Conservation (phyloP, 2,888 invertebrate species). For the Xestia sexstrigata region DNA sequence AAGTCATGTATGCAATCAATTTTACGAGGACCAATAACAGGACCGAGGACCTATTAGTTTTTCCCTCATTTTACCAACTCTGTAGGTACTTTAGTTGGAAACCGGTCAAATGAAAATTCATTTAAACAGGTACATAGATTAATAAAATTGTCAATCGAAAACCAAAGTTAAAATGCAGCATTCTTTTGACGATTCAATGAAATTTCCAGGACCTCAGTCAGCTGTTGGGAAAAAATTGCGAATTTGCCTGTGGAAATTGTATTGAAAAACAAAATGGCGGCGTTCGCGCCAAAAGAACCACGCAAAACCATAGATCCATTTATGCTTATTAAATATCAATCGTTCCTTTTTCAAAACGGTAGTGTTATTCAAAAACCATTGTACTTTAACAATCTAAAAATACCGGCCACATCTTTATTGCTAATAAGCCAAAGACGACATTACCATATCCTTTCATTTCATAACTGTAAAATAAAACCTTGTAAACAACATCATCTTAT, state of each 20-base stretch:
- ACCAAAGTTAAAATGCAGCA: not conserved
- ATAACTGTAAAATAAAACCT: constrained; percentile 21
- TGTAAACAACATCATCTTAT: constrained; percentile 29
- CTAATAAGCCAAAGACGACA: not conserved
- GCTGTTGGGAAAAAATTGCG: not conserved
- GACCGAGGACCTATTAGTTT: not conserved
- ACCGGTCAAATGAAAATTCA: not conserved
- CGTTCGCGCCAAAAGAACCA: not conserved
- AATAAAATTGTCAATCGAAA: not conserved
- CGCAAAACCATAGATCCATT: not conserved
- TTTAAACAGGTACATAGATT: not conserved
- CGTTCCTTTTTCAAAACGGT: constrained; percentile 18
- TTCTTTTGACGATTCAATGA: not conserved
- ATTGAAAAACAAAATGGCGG: not conserved
- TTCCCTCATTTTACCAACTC: not conserved
- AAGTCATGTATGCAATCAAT: constrained; percentile 26
- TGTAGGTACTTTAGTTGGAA: too few relatives aligned
- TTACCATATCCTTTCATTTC: constrained; percentile 4
- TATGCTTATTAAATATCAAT: not conserved
- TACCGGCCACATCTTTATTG: not conserved
- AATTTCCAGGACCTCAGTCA: not conserved
- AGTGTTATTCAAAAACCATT: not conserved
- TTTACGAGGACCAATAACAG: constrained; percentile 24
- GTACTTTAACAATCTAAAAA: not conserved
- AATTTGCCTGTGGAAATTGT: not conserved